These are phyloP conservation scores for Drosophila helvetica DNA, from an alignment of 2,888 invertebrate species.

Conservation along the genomic window DNA sequence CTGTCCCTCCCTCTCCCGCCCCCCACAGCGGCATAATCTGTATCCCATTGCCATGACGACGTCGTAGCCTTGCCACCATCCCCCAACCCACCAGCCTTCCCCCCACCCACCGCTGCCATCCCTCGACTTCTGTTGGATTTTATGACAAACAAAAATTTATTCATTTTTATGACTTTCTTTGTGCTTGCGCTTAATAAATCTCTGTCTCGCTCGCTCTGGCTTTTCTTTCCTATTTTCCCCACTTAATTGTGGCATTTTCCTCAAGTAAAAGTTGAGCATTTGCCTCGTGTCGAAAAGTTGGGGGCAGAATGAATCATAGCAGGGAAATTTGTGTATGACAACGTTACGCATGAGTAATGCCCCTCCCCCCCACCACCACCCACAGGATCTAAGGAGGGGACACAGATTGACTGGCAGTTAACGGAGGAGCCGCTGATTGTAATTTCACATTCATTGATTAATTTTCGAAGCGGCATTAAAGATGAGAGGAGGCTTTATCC, in stretches of 20 bases:
- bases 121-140: conserved; percentile 11
- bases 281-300: background rate
- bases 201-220: conserved; percentile 19
- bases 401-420: conserved; percentile 22
- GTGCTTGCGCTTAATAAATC: conserved; percentile 56
- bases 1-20: background rate
- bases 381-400: background rate
- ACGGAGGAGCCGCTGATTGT: background rate
- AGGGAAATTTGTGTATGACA: conserved; percentile 37
- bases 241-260: conserved; percentile 41
- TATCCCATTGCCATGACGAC: conserved; percentile 59
- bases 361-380: no score
- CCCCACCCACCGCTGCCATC: background rate
- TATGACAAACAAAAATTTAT: conserved; percentile 54
- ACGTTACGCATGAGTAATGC: conserved; percentile 49
- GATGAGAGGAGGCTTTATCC: conserved; percentile 15
- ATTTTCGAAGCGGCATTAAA: conserved; percentile 28
- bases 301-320: conserved; percentile 49
- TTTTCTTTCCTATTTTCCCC: conserved; percentile 13
- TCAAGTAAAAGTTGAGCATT: conserved; percentile 16
- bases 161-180: conserved; percentile 47
- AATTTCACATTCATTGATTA: conserved; percentile 33
- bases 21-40: conserved; percentile 22
- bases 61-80: conserved; percentile 15
- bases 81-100: background rate